These are phyloP conservation scores for Zaprionus kolodkinae DNA, from an alignment of 1,140 invertebrate species.

Conservation along the genomic window DNA sequence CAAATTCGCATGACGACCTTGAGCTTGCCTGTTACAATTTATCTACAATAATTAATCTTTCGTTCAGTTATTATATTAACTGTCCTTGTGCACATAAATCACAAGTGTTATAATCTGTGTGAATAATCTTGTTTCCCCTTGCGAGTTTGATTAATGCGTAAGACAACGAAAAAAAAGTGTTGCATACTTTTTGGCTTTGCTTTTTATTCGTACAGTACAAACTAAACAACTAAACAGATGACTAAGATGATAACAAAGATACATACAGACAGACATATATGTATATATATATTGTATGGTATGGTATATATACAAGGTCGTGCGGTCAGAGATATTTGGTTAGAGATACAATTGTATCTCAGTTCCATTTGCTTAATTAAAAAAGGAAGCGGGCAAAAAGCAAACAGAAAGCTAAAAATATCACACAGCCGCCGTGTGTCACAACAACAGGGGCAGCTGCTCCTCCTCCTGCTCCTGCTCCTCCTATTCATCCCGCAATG, in stretches of 20 bases:
- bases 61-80: neutral
- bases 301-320: slow-evolving; percentile 37
- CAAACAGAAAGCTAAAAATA: slow-evolving; percentile 64
- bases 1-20: neutral
- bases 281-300: too few relatives aligned
- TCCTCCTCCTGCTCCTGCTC: neutral
- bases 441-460: neutral
- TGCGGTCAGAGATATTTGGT: slow-evolving; percentile 2
- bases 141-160: slow-evolving; percentile 55
- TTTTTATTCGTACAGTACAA: slow-evolving; percentile 47
- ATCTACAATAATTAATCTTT: slow-evolving; percentile 29
- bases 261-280: slow-evolving; percentile 26
- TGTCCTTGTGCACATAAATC: neutral
- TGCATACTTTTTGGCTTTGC: slow-evolving; percentile 67
- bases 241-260: slow-evolving; percentile 21
- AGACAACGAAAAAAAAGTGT: slow-evolving; percentile 30
- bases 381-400: slow-evolving; percentile 38
- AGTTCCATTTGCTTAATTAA: slow-evolving; percentile 72
- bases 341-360: slow-evolving; percentile 35
- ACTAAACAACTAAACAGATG: slow-evolving; percentile 31
- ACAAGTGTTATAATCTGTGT: slow-evolving; percentile 17
- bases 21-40: neutral
- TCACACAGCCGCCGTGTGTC: slow-evolving; percentile 55
- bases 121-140: slow-evolving; percentile 30
- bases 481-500: slow-evolving; percentile 65